Percentiles rank a stretch among this genome's conserved stretches.
These are phyloP conservation scores for Neotoma lepida DNA, from an alignment of 2,113 vertebrate genomes.

Conservation along the genomic window DNA sequence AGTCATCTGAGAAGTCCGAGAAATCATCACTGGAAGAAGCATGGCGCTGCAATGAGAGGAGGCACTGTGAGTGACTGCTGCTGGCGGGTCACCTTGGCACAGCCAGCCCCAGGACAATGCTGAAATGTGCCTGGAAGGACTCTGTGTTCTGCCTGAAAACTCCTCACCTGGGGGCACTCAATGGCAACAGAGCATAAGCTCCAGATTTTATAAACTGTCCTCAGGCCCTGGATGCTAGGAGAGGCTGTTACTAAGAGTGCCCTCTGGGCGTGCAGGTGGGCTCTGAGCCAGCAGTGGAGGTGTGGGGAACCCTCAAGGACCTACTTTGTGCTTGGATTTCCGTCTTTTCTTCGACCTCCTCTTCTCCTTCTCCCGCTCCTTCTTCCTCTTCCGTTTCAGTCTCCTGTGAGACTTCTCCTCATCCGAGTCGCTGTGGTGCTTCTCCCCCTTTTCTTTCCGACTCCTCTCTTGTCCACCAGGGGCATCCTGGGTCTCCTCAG, in stretches of 20 bases:
- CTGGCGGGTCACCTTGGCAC: not conserved
- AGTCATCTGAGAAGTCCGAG: constrained; percentile 95
- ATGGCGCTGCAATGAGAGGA: constrained; percentile 87
- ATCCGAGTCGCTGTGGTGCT: constrained; percentile 89
- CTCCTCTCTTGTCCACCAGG: constrained; percentile 71
- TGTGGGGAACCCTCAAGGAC: fast-evolving
- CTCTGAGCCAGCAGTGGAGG: not conserved
- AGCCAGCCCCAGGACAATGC: not conserved
- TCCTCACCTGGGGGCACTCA: constrained; percentile 55
- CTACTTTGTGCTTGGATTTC: constrained; percentile 97
- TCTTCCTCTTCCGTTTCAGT: constrained; percentile 93
- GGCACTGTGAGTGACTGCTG: fast-evolving
- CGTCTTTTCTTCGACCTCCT: constrained; percentile 91
- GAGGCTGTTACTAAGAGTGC: not conserved
- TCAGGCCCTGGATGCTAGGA: not conserved
- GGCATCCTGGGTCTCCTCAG: constrained; percentile 84
- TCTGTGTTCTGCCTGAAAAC: not conserved
- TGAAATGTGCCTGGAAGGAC: not conserved
- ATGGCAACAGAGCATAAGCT: constrained; percentile 47
- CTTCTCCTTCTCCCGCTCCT: constrained; percentile 93
- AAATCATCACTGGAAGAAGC: constrained; percentile 96
- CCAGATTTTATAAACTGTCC: not conserved
- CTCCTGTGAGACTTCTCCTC: constrained; percentile 92
- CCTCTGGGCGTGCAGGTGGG: not conserved
- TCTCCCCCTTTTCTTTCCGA: constrained; percentile 88